Base-by-base conservation (phyloP, 2,113 vertebrate species). In the Tringa solitaria region DNA sequence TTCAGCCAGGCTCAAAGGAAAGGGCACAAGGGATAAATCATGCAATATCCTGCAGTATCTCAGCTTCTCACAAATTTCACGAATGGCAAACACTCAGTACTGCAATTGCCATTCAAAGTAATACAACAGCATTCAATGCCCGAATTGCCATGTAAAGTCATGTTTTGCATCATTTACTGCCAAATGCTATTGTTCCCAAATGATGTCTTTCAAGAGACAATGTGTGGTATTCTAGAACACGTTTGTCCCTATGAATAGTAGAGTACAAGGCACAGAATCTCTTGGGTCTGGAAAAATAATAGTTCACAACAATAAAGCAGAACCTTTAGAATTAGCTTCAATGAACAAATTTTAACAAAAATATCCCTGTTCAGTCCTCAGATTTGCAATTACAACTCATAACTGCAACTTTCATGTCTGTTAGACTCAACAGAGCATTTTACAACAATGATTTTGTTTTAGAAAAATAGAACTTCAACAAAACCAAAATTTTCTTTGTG, bases 111-210 rank as follows among this genome's bases (percentile, higher is more conserved):
- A 70, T 78, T 70, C 54, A 72, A 84, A 87, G 76, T 69, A 84
- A 67, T 75, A 33, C 53, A 64, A 33, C 48, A 60, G 39, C 53
- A 79, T 82, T 87, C 77, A 53, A 8, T 76, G 65, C 35, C 57
- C 76, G 74, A 91, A 82, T 45, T 87, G 48, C 74, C 69, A 60
- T 39, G 48, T n/a, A 54, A 92, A 84, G 75, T 69, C 65, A 7
- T 61, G 53, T 73, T 94, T 89, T 91, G 53, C 57, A 57, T 87
- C 33, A 75, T 96, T 91, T 95, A 43, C 65, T 93, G 57, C 61
- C 53, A 91, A 54, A 78, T 89, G 64, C 45, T 35, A 11, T 84
- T 82, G 33, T 45, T 84, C 48, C 27, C 0, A 0, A 73, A 56
- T 53, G 33, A n/a, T 82, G 45, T 48, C 43, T 87, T 94, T 75